Conservation (phyloP, 2,113 vertebrate genomes). For the Oceanites oceanicus region DNA sequence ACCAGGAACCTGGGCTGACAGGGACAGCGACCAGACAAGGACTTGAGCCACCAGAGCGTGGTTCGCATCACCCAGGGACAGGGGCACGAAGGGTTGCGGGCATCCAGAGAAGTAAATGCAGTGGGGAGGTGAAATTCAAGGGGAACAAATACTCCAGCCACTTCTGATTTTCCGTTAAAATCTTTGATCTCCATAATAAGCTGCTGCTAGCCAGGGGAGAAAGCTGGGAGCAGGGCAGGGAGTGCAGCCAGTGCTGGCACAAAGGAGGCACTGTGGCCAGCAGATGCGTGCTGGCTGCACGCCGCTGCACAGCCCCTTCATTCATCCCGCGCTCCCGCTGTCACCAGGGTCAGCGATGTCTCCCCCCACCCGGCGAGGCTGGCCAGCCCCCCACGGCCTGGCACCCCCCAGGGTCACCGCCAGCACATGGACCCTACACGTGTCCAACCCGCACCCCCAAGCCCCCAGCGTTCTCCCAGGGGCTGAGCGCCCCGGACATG, state of each 20-base stretch:
- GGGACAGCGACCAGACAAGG: neutral
- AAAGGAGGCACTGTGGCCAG: neutral
- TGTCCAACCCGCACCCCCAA: fast-evolving
- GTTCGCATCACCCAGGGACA: neutral
- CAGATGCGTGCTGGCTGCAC: neutral
- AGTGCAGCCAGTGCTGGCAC: neutral
- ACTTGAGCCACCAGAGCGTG: fast-evolving
- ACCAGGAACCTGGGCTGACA: fast-evolving
- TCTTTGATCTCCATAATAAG: neutral
- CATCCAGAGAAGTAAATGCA: neutral
- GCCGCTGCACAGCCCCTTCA: neutral
- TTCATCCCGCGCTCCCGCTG: neutral
- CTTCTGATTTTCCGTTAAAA: neutral
- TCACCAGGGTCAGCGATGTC: neutral
- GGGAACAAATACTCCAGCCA: neutral
- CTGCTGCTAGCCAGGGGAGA: neutral
- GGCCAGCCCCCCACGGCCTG: neutral
- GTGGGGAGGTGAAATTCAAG: neutral
- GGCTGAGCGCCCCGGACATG: fast-evolving
- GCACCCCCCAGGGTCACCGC: neutral
- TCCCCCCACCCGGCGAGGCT: neutral
- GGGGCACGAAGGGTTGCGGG: fast-evolving
- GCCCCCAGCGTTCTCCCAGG: neutral
- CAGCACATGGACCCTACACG: fast-evolving
- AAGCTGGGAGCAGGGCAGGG: neutral